Conservation (phyloP, 2,797 vertebrate genomes). For the Manis pentadactyla region DNA sequence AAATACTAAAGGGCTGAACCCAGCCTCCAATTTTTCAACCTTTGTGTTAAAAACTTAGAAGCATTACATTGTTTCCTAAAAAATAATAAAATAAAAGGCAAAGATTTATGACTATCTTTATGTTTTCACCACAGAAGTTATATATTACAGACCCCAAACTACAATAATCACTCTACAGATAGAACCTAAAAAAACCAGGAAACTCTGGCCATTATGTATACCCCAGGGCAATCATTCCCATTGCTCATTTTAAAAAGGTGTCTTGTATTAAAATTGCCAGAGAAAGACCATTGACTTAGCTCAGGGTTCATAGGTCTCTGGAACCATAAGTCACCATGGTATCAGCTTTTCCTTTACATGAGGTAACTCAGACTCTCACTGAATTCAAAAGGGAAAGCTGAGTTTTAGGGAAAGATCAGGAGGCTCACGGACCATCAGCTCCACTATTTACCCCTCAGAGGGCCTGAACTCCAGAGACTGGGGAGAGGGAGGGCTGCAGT, state of each 20-base stretch:
- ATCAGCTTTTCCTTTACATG: neutral
- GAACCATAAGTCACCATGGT: neutral
- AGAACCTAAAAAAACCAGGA: neutral
- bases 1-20: neutral
- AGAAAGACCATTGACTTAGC: constrained; percentile 11
- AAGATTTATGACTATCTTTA: neutral
- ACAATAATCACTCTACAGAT: neutral
- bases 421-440: neutral
- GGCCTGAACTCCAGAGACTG: neutral
- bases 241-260: neutral
- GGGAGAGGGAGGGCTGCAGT: neutral
- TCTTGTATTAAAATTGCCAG: neutral
- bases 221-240: neutral
- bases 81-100: neutral
- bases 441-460: neutral
- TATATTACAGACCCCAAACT: neutral
- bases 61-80: neutral
- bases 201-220: too few relatives aligned
- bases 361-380: neutral
- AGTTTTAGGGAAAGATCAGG: neutral
- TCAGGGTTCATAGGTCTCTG: neutral
- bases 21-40: neutral
- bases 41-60: neutral
- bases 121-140: neutral
- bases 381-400: neutral